Base-by-base conservation (phyloP, 2,113 vertebrate genomes). In the Catharus minimus region DNA sequence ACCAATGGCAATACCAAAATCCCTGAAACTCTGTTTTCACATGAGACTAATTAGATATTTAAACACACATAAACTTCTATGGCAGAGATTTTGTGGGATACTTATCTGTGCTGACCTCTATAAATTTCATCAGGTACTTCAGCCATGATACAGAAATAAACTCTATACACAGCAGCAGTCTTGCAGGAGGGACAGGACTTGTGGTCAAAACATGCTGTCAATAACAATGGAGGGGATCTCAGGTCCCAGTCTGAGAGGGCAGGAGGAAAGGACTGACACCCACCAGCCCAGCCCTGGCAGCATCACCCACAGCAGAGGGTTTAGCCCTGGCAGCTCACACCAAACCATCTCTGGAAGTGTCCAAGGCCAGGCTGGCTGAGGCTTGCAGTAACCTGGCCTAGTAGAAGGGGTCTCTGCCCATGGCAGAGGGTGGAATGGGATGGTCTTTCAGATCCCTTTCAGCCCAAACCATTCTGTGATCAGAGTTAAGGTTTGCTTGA, bases 221-320 rank as follows among this genome's bases (percentile, higher is more conserved):
- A 3, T 7, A 28, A 33, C 0, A 0, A 46, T 7, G 26, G 36
- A 78, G n/a, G 44, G 26, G 23, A 52, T 5, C 3, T 66, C 2
- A 4, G 5, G 13, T 7, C 23, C 18, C 32, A 39, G 22, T 12
- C 9, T 32, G 41, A 75, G 17, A 1, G 1, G 21, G 9, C 36
- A 52, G 36, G 14, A 44, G 28, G 52, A 55, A 47, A 75, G 27
- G 19, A 67, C 4, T 41, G 65, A 22, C 9, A 23, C 7, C 23
- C 32, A 33, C 8, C 36, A 68, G 7, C 43, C 20, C 30, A 38
- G 1, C 4, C n/a, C 10, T 14, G 15, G 15, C 5, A 44, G 67
- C 10, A 60, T 15, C 4, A 13, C 7, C 39, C 5, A 2, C 0
- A 2, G 46, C 12, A 52, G 27, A 64, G 19, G 11, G 24, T 38